These are phyloP conservation scores for Stichopus horrens DNA, from an alignment of 53 echinoderm and acorn worm genomes.

Conservation along the genomic window DNA sequence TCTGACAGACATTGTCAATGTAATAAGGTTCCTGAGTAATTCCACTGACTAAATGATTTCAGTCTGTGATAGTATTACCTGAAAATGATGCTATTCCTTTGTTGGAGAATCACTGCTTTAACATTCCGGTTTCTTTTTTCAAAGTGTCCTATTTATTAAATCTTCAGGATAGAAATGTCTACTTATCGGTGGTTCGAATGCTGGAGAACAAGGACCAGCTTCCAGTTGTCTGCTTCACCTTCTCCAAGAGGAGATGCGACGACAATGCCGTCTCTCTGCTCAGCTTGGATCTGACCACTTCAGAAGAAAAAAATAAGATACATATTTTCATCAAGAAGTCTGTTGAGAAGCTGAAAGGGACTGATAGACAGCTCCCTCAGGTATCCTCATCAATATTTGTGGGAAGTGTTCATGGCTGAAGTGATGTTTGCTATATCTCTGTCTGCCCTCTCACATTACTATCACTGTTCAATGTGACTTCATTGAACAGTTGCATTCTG, in stretches of 20 bases:
- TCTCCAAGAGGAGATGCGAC: conserved; percentile 98
- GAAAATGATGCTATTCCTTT: too few relatives aligned
- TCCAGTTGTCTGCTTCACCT: conserved; percentile 91
- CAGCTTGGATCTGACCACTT: conserved; percentile 81
- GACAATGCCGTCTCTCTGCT: conserved; percentile 78
- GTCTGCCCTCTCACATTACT: too few relatives aligned
- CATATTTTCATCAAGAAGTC: conserved; percentile 89
- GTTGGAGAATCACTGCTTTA: too few relatives aligned
- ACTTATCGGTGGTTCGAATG: conserved; percentile 88
- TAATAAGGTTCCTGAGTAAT: too few relatives aligned
- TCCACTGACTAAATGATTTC: too few relatives aligned
- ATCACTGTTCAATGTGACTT: too few relatives aligned
- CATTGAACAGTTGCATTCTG: too few relatives aligned
- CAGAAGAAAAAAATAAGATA: conserved; percentile 87
- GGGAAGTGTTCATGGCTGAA: background rate
- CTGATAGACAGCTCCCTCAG: conserved; percentile 84
- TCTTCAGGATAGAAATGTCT: conserved; percentile 85
- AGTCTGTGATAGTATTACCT: too few relatives aligned
- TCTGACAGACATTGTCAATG: too few relatives aligned
- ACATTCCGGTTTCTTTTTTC: too few relatives aligned
- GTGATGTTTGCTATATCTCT: too few relatives aligned
- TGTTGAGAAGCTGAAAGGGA: conserved; percentile 74
- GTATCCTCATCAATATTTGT: conserved; percentile 28
- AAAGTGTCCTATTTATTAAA: too few relatives aligned
- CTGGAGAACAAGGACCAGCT: conserved; percentile 89